Conservation (phyloP, 2,888 invertebrate genomes). For the Patella ulyssiponensis region DNA sequence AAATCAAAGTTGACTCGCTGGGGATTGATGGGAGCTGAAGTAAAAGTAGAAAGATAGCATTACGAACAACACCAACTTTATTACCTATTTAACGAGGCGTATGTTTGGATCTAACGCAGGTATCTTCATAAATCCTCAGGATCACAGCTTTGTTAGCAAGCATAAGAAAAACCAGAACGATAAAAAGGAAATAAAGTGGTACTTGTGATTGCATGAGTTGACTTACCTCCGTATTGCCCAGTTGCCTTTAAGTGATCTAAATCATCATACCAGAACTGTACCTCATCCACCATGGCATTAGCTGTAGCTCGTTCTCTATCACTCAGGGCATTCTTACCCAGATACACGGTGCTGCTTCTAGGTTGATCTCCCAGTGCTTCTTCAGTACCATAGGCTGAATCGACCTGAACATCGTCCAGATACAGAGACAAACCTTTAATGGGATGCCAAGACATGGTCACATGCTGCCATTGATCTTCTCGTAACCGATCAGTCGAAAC, state of each 20-base stretch:
- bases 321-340: constrained; percentile 52
- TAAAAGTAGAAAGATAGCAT: background rate
- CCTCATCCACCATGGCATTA: constrained; percentile 63
- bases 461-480: constrained; percentile 60
- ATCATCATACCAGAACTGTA: constrained; percentile 67
- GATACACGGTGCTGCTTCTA: constrained; percentile 41
- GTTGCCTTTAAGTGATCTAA: constrained; percentile 52
- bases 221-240: constrained; percentile 53
- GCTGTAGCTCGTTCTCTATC: constrained; percentile 41
- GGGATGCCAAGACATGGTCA: constrained; percentile 67
- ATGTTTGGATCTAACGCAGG: too few relatives aligned
- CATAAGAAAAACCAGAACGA: too few relatives aligned
- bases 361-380: constrained; percentile 41
- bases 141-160: too few relatives aligned
- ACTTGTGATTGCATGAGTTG: background rate
- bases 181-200: too few relatives aligned
- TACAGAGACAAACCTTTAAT: constrained; percentile 63
- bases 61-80: background rate
- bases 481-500: constrained; percentile 49
- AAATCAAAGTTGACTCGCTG: constrained; percentile 30
- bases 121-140: too few relatives aligned
- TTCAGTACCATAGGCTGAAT: constrained; percentile 30
- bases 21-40: constrained; percentile 34
- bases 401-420: constrained; percentile 54
- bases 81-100: background rate